Base-by-base conservation (phyloP, 2,797 vertebrate genomes). In the Channa striata region DNA sequence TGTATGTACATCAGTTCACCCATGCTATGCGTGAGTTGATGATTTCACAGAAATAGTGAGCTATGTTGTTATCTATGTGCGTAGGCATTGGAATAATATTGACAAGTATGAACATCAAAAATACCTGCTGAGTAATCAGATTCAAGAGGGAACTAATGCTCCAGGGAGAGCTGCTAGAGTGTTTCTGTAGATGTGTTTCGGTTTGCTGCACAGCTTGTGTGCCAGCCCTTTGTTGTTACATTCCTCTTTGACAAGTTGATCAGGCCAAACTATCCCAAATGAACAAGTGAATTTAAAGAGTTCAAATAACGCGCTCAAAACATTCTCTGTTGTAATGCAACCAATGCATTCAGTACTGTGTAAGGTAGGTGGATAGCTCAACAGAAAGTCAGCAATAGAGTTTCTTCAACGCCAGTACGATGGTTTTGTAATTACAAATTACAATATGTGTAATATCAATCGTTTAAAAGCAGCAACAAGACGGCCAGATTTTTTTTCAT, bases 1-100 rank as follows among this genome's bases (percentile, higher is more conserved):
- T 61, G 60, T 60, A 50, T 67, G 59, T 57, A 69, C 43, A 48
- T 69, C 59, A 53, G 48, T 74, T 76, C 72, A 82, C 68, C 62
- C 56, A 17, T 21, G 53, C 53, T 54, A 10, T 42, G 65, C 25
- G 72, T 16, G 71, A 77, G 43, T 13, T 63, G 46, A 64, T 66
- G 23, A 70, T 73, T 50, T 78, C 42, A 25, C 14, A 36, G 34
- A n/a, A 36, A 68, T 21, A 53, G 16, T 52, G 17, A 61, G 52
- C 8, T 13, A 36, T n/a, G n/a, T n/a, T n/a, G n/a, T n/a, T n/a
- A n/a, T 6, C 9, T 25, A 23, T 48, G 59, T 1, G 25, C 5
- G 23, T 8, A 11, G n/a, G 57, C 17, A 12, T 37, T 1, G 37
- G 30, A 56, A 25, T 17, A 60, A 36, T 19, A 37, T 25, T 54